phyloP scores from a whole-genome alignment of 2,888 invertebrate species.

The Tipula lateralis region DNA sequence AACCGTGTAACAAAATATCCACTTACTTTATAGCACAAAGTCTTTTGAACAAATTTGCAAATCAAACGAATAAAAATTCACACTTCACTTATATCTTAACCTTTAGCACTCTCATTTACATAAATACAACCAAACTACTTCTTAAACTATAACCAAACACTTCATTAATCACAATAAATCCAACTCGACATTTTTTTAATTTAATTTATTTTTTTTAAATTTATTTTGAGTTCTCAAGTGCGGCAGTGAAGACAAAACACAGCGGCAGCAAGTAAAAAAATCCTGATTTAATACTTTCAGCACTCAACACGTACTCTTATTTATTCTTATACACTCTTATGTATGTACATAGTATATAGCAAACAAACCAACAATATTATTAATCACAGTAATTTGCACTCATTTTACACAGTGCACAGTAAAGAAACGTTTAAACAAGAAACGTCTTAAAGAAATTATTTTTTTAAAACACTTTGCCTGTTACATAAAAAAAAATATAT shows the following conservation, averaged over 20 bases:
- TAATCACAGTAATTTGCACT: background rate
- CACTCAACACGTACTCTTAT: background rate
- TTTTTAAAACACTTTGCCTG: background rate
- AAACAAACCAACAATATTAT: background rate
- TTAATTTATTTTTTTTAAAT: background rate
- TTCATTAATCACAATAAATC: constrained; percentile 24
- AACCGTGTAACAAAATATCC: background rate
- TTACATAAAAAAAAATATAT: background rate
- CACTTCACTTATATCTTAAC: background rate
- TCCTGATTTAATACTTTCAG: background rate
- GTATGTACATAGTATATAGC: background rate
- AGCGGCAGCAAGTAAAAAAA: background rate
- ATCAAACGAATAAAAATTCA: background rate
- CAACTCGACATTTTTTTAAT: background rate
- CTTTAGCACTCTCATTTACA: background rate
- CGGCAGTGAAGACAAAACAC: background rate
- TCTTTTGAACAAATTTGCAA: background rate
- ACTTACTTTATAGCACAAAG: background rate
- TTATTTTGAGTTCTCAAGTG: background rate
- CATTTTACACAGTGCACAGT: background rate
- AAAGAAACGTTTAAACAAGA: background rate
- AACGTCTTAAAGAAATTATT: background rate
- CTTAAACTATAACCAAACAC: background rate
- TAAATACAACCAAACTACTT: background rate
- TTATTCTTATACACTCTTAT: background rate